Evolutionary conservation across 2,113 vertebrate species (phyloP).

Genomic region (Oceanodroma tethys): DNA sequence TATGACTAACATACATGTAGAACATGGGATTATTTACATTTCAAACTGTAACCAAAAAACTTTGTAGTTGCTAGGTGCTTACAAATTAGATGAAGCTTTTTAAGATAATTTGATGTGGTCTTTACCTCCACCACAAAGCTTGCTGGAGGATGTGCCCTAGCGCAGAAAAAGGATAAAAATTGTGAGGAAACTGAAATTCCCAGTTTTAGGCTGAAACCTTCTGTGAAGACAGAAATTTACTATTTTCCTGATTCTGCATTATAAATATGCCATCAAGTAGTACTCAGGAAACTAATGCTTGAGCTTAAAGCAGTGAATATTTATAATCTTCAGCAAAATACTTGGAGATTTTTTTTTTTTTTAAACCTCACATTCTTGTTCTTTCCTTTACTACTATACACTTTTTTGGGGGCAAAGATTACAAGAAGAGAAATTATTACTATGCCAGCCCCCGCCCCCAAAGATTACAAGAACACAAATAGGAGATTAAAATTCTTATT

Average conservation of each 20-base stretch:
- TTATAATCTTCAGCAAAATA: neutral
- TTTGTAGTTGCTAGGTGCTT: neutral
- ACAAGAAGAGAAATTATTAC: neutral
- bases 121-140: neutral
- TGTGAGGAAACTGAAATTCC: neutral
- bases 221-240: neutral
- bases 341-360: neutral
- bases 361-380: neutral
- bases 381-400: neutral
- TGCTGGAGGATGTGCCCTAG: neutral
- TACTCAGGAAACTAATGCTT: neutral
- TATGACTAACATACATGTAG: neutral
- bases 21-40: neutral
- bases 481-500: neutral
- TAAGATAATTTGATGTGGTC: neutral
- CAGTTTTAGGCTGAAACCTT: neutral
- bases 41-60: neutral
- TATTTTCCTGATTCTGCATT: neutral
- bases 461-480: rapidly evolving
- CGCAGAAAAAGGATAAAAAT: neutral
- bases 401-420: neutral
- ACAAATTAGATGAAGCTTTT: neutral
- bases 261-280: neutral
- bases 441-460: neutral
- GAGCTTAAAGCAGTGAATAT: neutral